phyloP scores from a whole-genome alignment of 1,140 invertebrate species.

The Microplitis mediator region DNA sequence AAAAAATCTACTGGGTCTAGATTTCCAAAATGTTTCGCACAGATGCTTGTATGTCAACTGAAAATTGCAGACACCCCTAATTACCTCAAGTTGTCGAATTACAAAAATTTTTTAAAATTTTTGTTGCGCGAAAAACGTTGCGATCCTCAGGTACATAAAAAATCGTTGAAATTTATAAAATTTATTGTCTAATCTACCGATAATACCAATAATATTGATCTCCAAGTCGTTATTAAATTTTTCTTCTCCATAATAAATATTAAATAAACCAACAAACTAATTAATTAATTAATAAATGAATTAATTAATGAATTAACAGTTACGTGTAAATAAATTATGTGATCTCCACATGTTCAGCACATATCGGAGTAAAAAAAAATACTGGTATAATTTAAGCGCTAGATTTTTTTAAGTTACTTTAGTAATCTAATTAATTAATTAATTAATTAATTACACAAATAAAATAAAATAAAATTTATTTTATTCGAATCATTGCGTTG shows the following conservation, averaged over 20 bases:
- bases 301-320: not conserved
- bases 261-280: not conserved
- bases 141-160: too few species aligned
- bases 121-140: too few species aligned
- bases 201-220: not conserved
- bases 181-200: not conserved
- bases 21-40: too few species aligned
- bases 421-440: not conserved
- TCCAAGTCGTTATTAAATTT: not conserved
- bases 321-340: not conserved
- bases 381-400: not conserved
- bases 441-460: not conserved
- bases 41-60: too few species aligned
- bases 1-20: too few species aligned
- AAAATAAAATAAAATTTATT: not conserved
- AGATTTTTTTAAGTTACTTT: not conserved
- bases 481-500: not conserved
- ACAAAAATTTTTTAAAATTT: too few species aligned
- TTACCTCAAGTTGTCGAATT: too few species aligned
- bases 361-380: not conserved
- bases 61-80: too few species aligned
- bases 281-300: not conserved
- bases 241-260: not conserved
- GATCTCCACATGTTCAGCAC: not conserved
- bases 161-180: not conserved